phyloP scores from a whole-genome alignment of 1,140 invertebrate species.

The Caenorhabditis remanei region DNA sequence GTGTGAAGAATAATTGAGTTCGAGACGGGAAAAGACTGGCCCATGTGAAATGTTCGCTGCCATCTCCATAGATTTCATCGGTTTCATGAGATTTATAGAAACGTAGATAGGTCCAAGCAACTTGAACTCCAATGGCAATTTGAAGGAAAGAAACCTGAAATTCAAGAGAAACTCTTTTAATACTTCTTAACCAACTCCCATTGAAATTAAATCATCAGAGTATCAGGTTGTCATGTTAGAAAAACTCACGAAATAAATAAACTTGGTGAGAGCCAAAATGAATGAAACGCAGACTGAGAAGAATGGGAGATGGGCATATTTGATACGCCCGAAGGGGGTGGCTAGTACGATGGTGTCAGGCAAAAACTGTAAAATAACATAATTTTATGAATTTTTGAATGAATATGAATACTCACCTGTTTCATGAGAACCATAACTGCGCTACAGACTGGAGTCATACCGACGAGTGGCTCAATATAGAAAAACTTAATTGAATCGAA shows the following conservation, averaged over 20 bases:
- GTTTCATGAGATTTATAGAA: constrained; percentile 71
- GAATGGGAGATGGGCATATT: constrained; percentile 75
- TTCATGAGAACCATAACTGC: constrained; percentile 74
- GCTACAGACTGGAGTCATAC: constrained; percentile 68
- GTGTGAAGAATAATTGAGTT: constrained; percentile 61
- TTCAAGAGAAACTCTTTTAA: not conserved
- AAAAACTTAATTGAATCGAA: constrained; percentile 67
- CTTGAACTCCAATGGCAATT: constrained; percentile 69
- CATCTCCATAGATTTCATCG: constrained; percentile 66
- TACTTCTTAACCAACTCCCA: too few species aligned
- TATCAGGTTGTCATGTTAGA: not conserved
- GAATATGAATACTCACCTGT: constrained; percentile 66
- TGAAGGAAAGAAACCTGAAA: constrained; percentile 60
- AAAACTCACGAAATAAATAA: constrained; percentile 65
- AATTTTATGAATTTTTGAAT: not conserved
- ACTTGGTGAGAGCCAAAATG: constrained; percentile 64
- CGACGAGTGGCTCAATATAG: constrained; percentile 69
- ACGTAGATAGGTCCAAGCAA: constrained; percentile 75
- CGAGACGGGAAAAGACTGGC: constrained; percentile 67
- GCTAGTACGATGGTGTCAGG: constrained; percentile 74
- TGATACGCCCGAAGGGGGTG: constrained; percentile 72
- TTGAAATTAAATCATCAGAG: not conserved
- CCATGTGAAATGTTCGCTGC: constrained; percentile 70
- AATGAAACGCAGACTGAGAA: constrained; percentile 50
- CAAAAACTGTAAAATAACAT: constrained; percentile 69